Evolutionary conservation across 2,797 vertebrate species (phyloP).

Genomic region (Setipinna tenuifilis): DNA sequence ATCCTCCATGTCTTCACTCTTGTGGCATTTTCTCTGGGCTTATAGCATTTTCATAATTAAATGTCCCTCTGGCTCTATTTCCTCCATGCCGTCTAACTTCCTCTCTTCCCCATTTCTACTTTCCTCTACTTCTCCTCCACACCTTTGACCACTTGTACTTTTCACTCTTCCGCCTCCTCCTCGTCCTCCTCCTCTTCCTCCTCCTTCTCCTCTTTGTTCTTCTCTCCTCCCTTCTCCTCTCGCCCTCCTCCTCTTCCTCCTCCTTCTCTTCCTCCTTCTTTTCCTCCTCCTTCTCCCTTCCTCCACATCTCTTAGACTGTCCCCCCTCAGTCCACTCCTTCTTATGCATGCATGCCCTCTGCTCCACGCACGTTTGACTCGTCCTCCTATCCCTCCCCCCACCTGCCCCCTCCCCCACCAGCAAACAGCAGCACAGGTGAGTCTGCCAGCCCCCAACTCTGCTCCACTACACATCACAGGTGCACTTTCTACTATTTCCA

Average conservation of each 20-base stretch:
- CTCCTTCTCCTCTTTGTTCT: not conserved
- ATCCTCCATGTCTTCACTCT: too few relatives aligned
- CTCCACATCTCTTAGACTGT: conserved; percentile 36
- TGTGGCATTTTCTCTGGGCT: not conserved
- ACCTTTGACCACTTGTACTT: not conserved
- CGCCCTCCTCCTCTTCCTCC: conserved; percentile 63
- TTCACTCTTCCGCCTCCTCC: not conserved
- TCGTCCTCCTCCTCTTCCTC: conserved; percentile 63
- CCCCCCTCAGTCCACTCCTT: conserved; percentile 44
- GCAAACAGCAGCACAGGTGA: conserved; percentile 74
- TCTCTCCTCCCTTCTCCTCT: not conserved
- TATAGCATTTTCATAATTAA: not conserved
- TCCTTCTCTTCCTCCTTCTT: conserved; percentile 71
- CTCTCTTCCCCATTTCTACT: not conserved
- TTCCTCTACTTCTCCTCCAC: not conserved
- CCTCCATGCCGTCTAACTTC: not conserved
- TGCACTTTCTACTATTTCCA: not conserved
- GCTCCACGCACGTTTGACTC: conserved; percentile 76
- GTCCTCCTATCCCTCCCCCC: conserved; percentile 78
- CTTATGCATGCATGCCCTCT: conserved; percentile 55
- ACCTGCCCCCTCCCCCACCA: conserved; percentile 71
- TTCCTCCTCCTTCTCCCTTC: not conserved
- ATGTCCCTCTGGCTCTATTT: not conserved
- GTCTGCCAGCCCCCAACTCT: conserved; percentile 31
- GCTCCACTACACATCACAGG: not conserved